Conservation (phyloP, 2,888 invertebrate genomes). For the Oscheius myriophilus region DNA sequence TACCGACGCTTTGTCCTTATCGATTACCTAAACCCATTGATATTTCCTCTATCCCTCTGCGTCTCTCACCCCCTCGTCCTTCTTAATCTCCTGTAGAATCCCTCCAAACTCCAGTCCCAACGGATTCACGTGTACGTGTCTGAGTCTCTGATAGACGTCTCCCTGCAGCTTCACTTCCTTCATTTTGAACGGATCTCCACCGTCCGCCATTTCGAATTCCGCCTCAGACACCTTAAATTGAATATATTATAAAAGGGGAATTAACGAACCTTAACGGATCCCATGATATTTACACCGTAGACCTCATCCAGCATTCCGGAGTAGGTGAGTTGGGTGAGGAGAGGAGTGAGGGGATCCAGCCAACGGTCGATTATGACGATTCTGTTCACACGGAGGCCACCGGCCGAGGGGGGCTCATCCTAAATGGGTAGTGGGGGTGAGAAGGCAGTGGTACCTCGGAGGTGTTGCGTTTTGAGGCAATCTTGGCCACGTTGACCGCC, state of each 20-base stretch:
- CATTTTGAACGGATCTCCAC: slow-evolving; percentile 40
- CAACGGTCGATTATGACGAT: slow-evolving; percentile 85
- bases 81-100: slow-evolving; percentile 52
- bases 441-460: no score
- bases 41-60: slow-evolving; percentile 19
- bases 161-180: slow-evolving; percentile 58
- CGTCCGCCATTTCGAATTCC: slow-evolving; percentile 40
- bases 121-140: slow-evolving; percentile 54
- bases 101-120: slow-evolving; percentile 51
- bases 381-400: slow-evolving; percentile 28
- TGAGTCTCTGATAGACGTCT: slow-evolving; percentile 53
- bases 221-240: slow-evolving; percentile 34
- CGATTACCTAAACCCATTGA: slow-evolving; percentile 8
- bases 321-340: slow-evolving; percentile 94
- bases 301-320: slow-evolving; percentile 88
- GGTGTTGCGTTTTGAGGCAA: slow-evolving; percentile 38
- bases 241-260: background rate
- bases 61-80: slow-evolving; percentile 38
- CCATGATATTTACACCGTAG: slow-evolving; percentile 51
- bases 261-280: slow-evolving; percentile 48
- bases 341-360: slow-evolving; percentile 88
- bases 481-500: slow-evolving; percentile 48
- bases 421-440: background rate
- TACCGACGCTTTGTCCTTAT: slow-evolving; percentile 51
- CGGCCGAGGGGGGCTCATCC: slow-evolving; percentile 16